A percentile compares a stretch with the other conserved stretches of the same genome.
These are phyloP conservation scores for Circaetus cinerascens DNA, from an alignment of 2,113 vertebrate genomes.

Conservation along the genomic window DNA sequence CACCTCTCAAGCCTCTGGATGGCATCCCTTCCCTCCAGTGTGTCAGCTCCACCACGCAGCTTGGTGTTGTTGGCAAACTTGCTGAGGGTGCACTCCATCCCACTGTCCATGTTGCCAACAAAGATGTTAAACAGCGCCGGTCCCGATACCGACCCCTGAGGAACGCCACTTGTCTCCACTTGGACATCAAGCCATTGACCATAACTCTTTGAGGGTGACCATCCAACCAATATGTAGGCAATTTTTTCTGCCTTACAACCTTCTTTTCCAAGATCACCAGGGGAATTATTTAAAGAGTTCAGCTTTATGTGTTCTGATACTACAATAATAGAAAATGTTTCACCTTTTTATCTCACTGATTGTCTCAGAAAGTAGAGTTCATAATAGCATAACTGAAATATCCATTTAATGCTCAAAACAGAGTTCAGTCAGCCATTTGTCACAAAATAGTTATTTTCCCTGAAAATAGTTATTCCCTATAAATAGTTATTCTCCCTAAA, in stretches of 20 bases:
- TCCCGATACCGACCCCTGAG: too few species aligned
- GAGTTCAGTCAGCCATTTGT: background rate
- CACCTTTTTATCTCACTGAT: background rate
- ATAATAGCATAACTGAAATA: background rate
- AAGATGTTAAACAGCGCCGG: too few species aligned
- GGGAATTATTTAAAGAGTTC: background rate
- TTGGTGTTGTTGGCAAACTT: too few species aligned
- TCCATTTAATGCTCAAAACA: background rate
- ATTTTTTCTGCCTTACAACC: background rate
- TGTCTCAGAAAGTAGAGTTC: background rate
- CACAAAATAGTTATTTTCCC: background rate
- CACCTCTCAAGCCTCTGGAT: too few species aligned
- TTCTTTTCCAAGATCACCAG: constrained; percentile 27
- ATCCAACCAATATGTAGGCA: background rate
- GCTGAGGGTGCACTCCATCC: too few species aligned
- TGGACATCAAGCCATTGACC: too few species aligned
- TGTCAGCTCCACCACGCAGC: too few species aligned
- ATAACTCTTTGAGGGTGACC: too few species aligned
- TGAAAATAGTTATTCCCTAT: background rate
- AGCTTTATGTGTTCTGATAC: background rate
- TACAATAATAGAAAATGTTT: background rate
- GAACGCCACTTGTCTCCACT: too few species aligned
- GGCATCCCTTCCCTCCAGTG: too few species aligned
- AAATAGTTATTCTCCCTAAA: background rate
- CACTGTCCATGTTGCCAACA: too few species aligned